phyloP scores from a whole-genome alignment of 2,888 invertebrate species.

The Dusona sp. region DNA sequence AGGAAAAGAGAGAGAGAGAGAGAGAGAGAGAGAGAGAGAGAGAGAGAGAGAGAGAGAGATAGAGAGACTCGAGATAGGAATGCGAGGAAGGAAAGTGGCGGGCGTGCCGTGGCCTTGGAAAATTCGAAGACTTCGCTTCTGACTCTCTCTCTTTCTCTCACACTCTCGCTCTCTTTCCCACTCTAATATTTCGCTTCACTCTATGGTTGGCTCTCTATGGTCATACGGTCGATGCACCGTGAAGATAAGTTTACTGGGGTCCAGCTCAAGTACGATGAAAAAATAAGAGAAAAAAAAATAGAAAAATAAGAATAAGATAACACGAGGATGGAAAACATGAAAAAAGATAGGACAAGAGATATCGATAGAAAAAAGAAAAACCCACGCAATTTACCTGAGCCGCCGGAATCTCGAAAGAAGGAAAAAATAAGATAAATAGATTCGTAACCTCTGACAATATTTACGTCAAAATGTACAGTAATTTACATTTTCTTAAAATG shows the following conservation, averaged over 20 bases:
- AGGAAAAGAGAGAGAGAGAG: background rate
- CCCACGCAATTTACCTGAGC: background rate
- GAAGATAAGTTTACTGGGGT: slow-evolving; percentile 17
- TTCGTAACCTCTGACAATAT: background rate
- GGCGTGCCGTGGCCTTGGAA: slow-evolving; percentile 67
- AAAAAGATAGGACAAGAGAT: slow-evolving; percentile 1
- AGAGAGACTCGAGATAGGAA: slow-evolving; percentile 60
- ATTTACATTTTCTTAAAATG: background rate
- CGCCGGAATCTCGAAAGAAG: background rate
- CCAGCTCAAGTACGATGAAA: slow-evolving; percentile 13
- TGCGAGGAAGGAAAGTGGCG: slow-evolving; percentile 66
- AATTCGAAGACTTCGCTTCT: slow-evolving; percentile 58
- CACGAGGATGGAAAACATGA: slow-evolving; percentile 25
- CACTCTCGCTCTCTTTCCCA: background rate
- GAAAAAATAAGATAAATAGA: background rate
- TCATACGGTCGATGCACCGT: slow-evolving; percentile 45
- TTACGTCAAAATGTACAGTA: background rate
- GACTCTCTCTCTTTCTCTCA: slow-evolving; percentile 4
- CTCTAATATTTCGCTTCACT: background rate
- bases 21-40: slow-evolving; percentile 31
- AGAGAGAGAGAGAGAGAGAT: slow-evolving; percentile 28
- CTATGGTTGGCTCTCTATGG: slow-evolving; percentile 8
- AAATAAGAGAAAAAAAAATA: background rate
- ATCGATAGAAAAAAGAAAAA: background rate
- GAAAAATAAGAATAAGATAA: background rate